phyloP scores from a whole-genome alignment of 2,888 invertebrate species.

The Conus canariensis region DNA sequence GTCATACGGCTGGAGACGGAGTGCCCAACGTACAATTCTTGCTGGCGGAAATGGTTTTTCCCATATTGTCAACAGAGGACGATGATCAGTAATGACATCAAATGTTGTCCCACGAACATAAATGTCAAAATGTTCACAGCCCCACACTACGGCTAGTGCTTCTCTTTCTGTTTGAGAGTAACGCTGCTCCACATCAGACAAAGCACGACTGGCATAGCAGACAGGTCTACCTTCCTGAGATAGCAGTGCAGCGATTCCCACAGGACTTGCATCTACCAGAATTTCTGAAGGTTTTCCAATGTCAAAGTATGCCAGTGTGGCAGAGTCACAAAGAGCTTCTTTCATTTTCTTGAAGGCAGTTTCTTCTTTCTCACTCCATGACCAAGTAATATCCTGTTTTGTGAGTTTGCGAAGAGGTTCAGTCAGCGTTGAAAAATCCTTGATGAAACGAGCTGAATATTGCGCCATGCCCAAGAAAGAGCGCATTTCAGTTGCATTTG shows the following conservation, averaged over 20 bases:
- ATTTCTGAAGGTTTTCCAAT: constrained; percentile 50
- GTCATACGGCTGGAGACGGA: constrained; percentile 52
- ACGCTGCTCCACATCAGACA: constrained; percentile 56
- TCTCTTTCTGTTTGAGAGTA: constrained; percentile 65
- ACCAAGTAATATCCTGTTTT: constrained; percentile 41
- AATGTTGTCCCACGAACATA: constrained; percentile 62
- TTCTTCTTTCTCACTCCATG: constrained; percentile 49
- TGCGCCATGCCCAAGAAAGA: constrained; percentile 38
- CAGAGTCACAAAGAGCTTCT: constrained; percentile 44
- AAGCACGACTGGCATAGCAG: constrained; percentile 56
- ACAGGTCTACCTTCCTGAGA: constrained; percentile 53
- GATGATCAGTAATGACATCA: constrained; percentile 63
- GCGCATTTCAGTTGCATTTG: not conserved
- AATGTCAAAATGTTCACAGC: constrained; percentile 63
- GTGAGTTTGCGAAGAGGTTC: constrained; percentile 15
- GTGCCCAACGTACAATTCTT: constrained; percentile 54
- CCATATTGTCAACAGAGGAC: constrained; percentile 64
- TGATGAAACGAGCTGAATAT: constrained; percentile 24
- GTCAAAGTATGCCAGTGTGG: constrained; percentile 58
- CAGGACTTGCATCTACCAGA: constrained; percentile 60
- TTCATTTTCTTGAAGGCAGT: constrained; percentile 54
- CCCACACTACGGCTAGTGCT: constrained; percentile 63
- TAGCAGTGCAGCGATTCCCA: constrained; percentile 57
- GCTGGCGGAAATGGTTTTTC: constrained; percentile 56
- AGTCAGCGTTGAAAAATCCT: constrained; percentile 5